Base-by-base conservation (phyloP, 2,113 vertebrate genomes). In the Argyrosomus japonicus region DNA sequence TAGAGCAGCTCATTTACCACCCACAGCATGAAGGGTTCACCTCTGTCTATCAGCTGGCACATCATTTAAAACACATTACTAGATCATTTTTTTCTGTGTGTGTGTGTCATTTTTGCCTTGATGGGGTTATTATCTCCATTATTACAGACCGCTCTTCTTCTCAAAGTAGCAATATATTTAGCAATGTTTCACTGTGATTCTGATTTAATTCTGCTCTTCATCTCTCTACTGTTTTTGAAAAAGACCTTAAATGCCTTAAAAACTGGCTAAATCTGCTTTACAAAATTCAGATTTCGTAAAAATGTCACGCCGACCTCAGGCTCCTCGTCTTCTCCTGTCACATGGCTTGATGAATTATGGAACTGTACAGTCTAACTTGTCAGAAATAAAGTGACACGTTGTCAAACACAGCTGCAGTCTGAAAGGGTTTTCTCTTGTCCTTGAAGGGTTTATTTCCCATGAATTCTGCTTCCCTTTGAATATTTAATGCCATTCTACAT, bases 1-100 rank as follows among this genome's bases (percentile, higher is more conserved):
- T 68, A 81, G 73, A 86, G 77, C 25, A 82, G 84, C 71, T 89
- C 76, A 85, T 91, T 87, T 87, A 72, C 78, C 77, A 47, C 82
- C 83, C 19, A 57, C 83, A 61, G 79, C 43, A 53, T 68, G 58
- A 13, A 61, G 73, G 23, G 63, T 3, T 1, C 40, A 63, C 50
- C 53, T 60, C 78, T 3, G 50, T 76, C 81, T 21, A 54, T 69
- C 75, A 54, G 25, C 77, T 48, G 27, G 21, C 15, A 57, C 48
- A 57, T 65, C 53, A 6, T 82, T 83, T 74, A 72, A 83, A 87
- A 83, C 63, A 14, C 84, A 87, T 79, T 32, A 74, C 53, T 43
- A 32, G 48, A 53, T 65, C 29, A 53, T 0, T 19, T 45, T 1
- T 51, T 36, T 17, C 5, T 21, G 36, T 43, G 62, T 4, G 8